Evolutionary conservation across 2,888 invertebrate genomes (phyloP), one percentile per base, ranked within the genome.

Genomic region (Acrobeloides nanus): DNA sequence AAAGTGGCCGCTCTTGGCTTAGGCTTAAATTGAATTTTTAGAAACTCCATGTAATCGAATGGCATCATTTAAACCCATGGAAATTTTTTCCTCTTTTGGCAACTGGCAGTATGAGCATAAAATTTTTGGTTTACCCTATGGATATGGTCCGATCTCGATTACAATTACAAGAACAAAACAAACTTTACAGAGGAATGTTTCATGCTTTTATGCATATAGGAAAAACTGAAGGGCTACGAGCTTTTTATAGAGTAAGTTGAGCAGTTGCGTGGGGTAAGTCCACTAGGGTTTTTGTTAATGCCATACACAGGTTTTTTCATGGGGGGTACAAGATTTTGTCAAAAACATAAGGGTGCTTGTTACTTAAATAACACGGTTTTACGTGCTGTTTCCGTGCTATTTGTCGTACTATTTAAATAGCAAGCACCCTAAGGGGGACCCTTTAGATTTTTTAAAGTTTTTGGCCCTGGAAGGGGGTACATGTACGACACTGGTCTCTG

Each of bases 111-210:
- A 61, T 61, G 63, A 50, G 44, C 12, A 58, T 64, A 21, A 54
- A 62, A 1, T 57, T 55, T 8, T 51, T 48, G 15, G 48, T 64
- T 17, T 64, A 64, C 39, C 64, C 64, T 4, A 39, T 64, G 21
- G 53, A 57, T 6, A 62, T 64, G 6, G 48, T 64, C 8, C 55
- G 58, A 12, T 59, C 61, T 47, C 59, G 62, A 26, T 44, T 64
- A 12, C 64, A 64, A 46, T 55, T 64, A 17, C 64, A 64, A 39
- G 61, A 64, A 32, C 60, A 64, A 52, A 54, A 53, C 24, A 61
- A 56, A 12, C 60, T 64, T 18, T 64, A 64, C 33, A 38, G 59
- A 18, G 53, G 49, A 34, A 62, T 57, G 5, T 39, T 55, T 20
- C 59, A 64, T 40, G 64, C 64, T 4, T 62, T 62, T 40, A 29